Base-by-base conservation (phyloP, 2,113 vertebrate species). In the Crocuta crocuta region DNA sequence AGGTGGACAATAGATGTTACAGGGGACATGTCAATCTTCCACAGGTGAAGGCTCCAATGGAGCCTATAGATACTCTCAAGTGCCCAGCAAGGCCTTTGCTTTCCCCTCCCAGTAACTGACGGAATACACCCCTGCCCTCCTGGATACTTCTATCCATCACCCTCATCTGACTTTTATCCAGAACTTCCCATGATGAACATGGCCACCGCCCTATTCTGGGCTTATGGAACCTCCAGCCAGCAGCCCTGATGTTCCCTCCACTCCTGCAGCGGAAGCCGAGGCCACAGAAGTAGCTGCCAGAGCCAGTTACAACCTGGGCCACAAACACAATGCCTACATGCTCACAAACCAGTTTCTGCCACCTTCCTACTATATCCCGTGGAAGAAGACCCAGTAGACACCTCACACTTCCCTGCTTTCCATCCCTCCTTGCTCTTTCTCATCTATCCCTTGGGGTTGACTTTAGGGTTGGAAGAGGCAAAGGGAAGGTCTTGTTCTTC, bases 1-100 rank as follows among this genome's bases (percentile, higher is more conserved):
- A 99, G 98, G 99, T 58, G 99, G 99, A 55, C 99, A 99, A 97
- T 98, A 98, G 61, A 99, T 99, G 99, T 98, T 99, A 73, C 99
- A 99, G 95, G 99, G 99, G 74, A 99, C 99, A 2, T 99, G 99
- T 15, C 99, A 99, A 99, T 99, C 99, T 1, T 99, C 99, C 97
- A 99, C 99, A 99, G 99, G 99, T 45, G 99, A 99, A 98, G 99
- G 99, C 9, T 99, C 99, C 96, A 99, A 92, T 23, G 91, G 98
- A 94, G 99, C 99, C 28, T 99, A 99, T 3, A 99, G 99, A 81
- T 99, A 99, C 95, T 99, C 99, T 93, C 99, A 99, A 94, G 99
- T 99, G 99, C 99, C 99, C 5, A 99, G 99, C 45, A 99, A 99
- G 78, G 99, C 99, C 58, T 99, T 99, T 39, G 98, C 88, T 99